Base-by-base conservation (phyloP, 1,140 invertebrate species). In the Drosophila repleta region DNA sequence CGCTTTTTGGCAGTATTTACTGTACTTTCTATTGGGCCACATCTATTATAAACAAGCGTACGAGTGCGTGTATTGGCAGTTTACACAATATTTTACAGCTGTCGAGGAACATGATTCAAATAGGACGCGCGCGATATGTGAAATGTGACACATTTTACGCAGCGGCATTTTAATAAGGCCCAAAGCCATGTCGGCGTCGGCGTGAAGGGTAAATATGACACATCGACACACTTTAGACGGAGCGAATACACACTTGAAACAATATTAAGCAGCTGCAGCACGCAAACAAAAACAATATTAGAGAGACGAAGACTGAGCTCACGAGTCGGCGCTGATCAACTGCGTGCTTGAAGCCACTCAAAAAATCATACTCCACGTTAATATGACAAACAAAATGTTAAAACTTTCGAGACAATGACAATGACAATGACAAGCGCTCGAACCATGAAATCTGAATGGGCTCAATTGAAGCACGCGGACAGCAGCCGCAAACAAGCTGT, bases 311-410 rank as follows among this genome's bases (percentile, higher is more conserved):
- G 26, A 29, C 29, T 29, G 29, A 10, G 7, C 29, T 29, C 29
- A 29, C 29, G 51, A 66, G 37, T 45, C 37, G 37, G 29, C 32
- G 58, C 46, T 51, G 52, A 71, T 71, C 68, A 57, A 46, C 52
- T 43, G 29, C 18, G 46, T 4, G 53, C 61, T 70, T 49, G 51
- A 70, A 53, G 60, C 60, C 72, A 74, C 72, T 74, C 72, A 58
- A 64, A 53, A 71, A 70, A 70, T 74, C 72, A 71, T 63, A 74
- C 72, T 74, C 63, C 58, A 68, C 39, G 64, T 64, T 58, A 57
- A 74, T 64, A 69, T 74, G 72, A 74, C 72, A 70, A 64, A 71
- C 72, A 60, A 60, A 63, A 57, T 64, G 67, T 64, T 64, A 41
- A 56, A 69, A 62, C 48, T 69, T 55, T 53, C 41, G 18, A 67